Evolutionary conservation across 2,888 invertebrate genomes (phyloP).

Genomic region (Rhamnusium bicolor): DNA sequence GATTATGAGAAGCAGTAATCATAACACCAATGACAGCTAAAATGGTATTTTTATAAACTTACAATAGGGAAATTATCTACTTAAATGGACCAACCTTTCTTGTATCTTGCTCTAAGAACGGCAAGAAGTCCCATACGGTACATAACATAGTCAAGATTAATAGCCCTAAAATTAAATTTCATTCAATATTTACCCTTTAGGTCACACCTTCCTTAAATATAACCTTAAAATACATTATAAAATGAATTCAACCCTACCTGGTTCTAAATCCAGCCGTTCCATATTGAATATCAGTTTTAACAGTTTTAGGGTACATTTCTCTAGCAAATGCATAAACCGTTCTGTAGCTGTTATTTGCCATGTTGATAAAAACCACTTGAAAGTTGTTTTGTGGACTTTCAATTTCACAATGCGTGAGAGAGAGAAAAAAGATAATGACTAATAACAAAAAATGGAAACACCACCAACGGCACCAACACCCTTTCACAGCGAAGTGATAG

Average conservation of each 20-base stretch:
- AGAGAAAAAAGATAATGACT: neutral
- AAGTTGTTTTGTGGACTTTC: conserved; percentile 33
- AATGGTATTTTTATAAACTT: too few relatives aligned
- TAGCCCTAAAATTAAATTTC: conserved; percentile 77
- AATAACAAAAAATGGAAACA: too few relatives aligned
- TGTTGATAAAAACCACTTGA: conserved; percentile 43
- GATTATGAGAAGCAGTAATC: conserved; percentile 99
- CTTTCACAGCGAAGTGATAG: too few relatives aligned
- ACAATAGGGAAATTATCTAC: neutral
- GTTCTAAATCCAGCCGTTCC: conserved; percentile 91
- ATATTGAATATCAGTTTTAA: conserved; percentile 81
- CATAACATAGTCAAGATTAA: conserved; percentile 89
- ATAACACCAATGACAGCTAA: conserved; percentile 92
- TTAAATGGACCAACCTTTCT: conserved; percentile 77
- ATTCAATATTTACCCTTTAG: conserved; percentile 41
- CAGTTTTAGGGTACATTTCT: conserved; percentile 83
- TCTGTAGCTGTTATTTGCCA: conserved; percentile 69
- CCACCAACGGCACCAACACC: too few relatives aligned
- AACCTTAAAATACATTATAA: conserved; percentile 47
- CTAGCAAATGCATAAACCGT: conserved; percentile 85
- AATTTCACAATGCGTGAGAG: conserved; percentile 8
- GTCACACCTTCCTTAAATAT: conserved; percentile 42
- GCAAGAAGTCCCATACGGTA: conserved; percentile 96
- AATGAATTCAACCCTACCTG: conserved; percentile 74
- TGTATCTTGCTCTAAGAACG: conserved; percentile 87